These are phyloP conservation scores for Ctenopoma kingsleyae DNA, from an alignment of 2,797 vertebrate genomes.

Conservation along the genomic window DNA sequence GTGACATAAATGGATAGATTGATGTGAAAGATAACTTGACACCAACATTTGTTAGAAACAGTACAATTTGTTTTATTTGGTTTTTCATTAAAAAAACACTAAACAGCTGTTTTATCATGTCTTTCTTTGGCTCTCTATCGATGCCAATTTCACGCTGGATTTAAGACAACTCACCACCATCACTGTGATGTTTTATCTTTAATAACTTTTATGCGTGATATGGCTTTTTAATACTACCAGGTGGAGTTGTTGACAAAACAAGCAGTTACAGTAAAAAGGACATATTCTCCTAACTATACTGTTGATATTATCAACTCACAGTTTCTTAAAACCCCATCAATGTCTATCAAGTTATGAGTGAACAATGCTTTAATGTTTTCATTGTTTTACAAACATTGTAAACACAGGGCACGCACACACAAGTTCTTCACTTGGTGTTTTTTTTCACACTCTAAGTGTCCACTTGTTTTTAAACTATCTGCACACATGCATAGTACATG, in stretches of 20 bases:
- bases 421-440: too few species aligned
- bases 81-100: background rate
- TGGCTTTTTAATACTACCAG: slow-evolving; percentile 5
- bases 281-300: background rate
- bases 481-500: slow-evolving; percentile 26
- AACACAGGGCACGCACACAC: too few species aligned
- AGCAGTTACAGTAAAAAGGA: slow-evolving; percentile 49
- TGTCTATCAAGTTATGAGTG: background rate
- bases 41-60: background rate
- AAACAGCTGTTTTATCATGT: slow-evolving; percentile 1
- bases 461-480: slow-evolving; percentile 14
- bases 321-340: slow-evolving; percentile 5
- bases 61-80: background rate
- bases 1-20: too few species aligned
- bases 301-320: slow-evolving; percentile 24
- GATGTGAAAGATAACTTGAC: background rate
- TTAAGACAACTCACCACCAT: background rate
- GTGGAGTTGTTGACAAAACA: background rate
- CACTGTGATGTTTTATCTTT: background rate
- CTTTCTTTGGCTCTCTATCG: background rate
- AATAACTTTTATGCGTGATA: background rate
- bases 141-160: background rate
- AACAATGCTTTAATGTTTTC: slow-evolving; percentile 13
- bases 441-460: slow-evolving; percentile 8
- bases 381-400: slow-evolving; percentile 10